Conservation (phyloP, 2,797 vertebrate genomes). For the Galago senegalensis region DNA sequence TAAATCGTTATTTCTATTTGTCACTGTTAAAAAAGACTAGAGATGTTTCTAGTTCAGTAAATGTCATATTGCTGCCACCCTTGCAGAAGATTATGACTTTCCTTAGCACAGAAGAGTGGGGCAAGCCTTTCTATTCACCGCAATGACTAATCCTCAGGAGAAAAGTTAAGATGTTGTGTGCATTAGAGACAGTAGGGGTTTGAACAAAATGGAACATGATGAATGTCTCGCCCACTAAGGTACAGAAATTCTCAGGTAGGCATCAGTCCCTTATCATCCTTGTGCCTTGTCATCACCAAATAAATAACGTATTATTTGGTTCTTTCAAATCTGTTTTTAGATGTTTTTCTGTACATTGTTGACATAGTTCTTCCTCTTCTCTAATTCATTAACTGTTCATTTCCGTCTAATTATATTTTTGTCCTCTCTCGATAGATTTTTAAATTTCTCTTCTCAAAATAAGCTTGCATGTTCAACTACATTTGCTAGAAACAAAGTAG, state of each 20-base stretch:
- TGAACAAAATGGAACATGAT: slow-evolving; percentile 17
- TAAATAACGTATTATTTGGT: not conserved
- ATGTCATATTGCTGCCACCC: slow-evolving; percentile 36
- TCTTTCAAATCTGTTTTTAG: slow-evolving; percentile 57
- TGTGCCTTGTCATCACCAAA: slow-evolving; percentile 7
- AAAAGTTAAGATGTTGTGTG: not conserved
- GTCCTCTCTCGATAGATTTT: slow-evolving; percentile 53
- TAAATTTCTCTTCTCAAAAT: slow-evolving; percentile 66
- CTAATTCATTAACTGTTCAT: slow-evolving; percentile 7
- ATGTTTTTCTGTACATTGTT: slow-evolving; percentile 1
- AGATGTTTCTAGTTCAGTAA: slow-evolving; percentile 27
- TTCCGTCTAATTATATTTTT: slow-evolving; percentile 45
- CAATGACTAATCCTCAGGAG: slow-evolving; percentile 17
- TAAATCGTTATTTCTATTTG: slow-evolving; percentile 46
- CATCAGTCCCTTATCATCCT: not conserved
- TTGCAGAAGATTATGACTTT: slow-evolving; percentile 21
- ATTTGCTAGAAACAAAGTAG: not conserved
- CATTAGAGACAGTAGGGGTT: not conserved
- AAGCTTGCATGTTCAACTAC: slow-evolving; percentile 54
- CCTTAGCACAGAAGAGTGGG: not conserved
- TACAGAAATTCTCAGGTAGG: slow-evolving; percentile 4
- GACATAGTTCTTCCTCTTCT: not conserved
- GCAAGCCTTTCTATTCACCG: slow-evolving; percentile 9
- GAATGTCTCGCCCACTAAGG: slow-evolving; percentile 24
- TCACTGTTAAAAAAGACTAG: slow-evolving; percentile 40